Base-by-base conservation (phyloP, 64 coral and sea anemone genomes). In the Hydrozoanthus tunicans region DNA sequence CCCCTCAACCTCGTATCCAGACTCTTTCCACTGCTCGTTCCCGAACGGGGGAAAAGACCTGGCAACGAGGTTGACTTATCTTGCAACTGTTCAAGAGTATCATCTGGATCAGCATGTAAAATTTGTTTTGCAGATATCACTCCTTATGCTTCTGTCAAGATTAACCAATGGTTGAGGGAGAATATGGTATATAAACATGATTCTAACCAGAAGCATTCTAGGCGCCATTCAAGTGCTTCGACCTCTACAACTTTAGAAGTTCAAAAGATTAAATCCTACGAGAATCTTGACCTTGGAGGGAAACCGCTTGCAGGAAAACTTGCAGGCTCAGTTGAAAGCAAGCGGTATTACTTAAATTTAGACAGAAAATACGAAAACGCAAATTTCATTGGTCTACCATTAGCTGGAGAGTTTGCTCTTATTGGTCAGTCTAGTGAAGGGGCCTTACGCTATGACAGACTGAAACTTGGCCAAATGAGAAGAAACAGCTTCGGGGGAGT, bases 401-500 rank as follows among this genome's bases (percentile, higher is more conserved):
- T 83, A 51, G 15, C 63, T 9, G 81, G 81, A 51, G 81, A 83
- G 54, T 83, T 83, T 65, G 27, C 27, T 14, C 63, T 83, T 53
- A 24, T 83, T 14, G 62, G 20, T 83, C 32, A 43, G 32, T 54
- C 62, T 11, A 68, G 14, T 66, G 80, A 26, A 32, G 62, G 52
- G 9, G 43, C 51, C 1, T 27, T 12, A 51, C 60, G 32, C 4
- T 83, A 83, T 32, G 20, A 83, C 26, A 66, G n/a, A 67, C 62
- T 83, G 81, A 68, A 53, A 17, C 25, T 53, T 83, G 4, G 24
- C 11, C 12, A 62, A 83, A 67, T 53, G 12, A 68, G 43, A 14
- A 68, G 81, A 83, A 83, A 83, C 26, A 83, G 81, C 66, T 83
- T 83, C 66, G 62, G 81, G 6, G 62, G 81, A 3, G 66, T 83